Evolutionary conservation across 2,888 invertebrate species (phyloP), one percentile per base, ranked within the genome.

Genomic region (Macaria liturata): DNA sequence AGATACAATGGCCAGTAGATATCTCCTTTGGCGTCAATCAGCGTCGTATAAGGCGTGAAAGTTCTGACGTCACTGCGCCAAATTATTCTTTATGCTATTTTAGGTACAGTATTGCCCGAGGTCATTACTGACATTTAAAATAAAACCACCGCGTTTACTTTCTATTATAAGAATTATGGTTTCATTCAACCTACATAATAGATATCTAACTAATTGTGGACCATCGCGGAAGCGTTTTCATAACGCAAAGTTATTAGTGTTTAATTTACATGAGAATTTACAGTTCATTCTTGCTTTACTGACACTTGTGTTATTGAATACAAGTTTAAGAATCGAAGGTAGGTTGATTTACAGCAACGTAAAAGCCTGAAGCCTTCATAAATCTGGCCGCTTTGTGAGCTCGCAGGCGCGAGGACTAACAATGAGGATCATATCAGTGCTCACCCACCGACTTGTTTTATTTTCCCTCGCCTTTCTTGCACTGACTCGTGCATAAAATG

Each of bases 11-110:
- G 62, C 57, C 43, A 62, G 70, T 84, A 82, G 84, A 87, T 88
- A 89, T 88, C 86, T 88, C 81, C 83, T 88, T 88, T 88, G 82
- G 78, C 81, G 87, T 86, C 88, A 85, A 88, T 89, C 87, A 86
- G 78, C 75, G 76, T 81, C 83, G 78, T 86, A 86, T 86, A 85
- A 83, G 88, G 87, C 83, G 89, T 86, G 89, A 90, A 91, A 91
- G 89, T 88, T 83, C 75, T 86, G 84, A 84, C 83, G 83, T 88
- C 86, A 86, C 66, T 81, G 82, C 81, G 80, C 87, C 74, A 80
- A 88, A 87, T 37, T 37, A 37, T 37, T 37, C 4, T 6, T 37
- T 37, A 37, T 37, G 4, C 34, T 37, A 20, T 20, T 20, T 20
- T 20, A 20, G 20, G 20, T 20, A 20, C 20, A 20, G 20, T 20